phyloP scores from a whole-genome alignment of 37 sponge, comb jelly and placozoan genomes.

The Spongilla lacustris region DNA sequence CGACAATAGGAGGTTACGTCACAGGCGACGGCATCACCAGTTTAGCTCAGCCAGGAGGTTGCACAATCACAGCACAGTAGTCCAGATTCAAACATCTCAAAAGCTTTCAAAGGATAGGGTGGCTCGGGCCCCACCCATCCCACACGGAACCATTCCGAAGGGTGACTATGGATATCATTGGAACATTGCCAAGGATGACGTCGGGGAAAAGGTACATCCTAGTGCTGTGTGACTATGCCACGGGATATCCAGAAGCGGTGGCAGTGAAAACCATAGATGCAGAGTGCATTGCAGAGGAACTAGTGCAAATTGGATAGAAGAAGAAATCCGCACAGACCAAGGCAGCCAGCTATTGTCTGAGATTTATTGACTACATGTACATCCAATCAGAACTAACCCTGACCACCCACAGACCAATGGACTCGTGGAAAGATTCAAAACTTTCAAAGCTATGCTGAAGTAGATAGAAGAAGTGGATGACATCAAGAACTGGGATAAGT shows the following conservation, averaged over 20 bases:
- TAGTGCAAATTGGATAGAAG: slow-evolving; percentile 15
- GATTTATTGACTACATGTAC: slow-evolving; percentile 3
- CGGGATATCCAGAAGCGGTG: slow-evolving; percentile 40
- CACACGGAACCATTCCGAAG: slow-evolving; percentile 8
- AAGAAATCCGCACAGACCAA: slow-evolving; percentile 32
- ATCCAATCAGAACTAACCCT: too few species aligned
- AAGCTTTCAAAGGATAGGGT: not conserved
- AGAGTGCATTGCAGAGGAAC: slow-evolving; percentile 26
- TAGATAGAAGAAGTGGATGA: too few species aligned
- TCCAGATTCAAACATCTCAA: slow-evolving; percentile 13
- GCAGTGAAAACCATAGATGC: slow-evolving; percentile 26
- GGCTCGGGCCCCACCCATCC: slow-evolving; percentile 32
- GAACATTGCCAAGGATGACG: slow-evolving; percentile 13
- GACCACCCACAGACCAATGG: too few species aligned
- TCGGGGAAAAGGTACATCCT: slow-evolving; percentile 9
- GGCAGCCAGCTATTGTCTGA: slow-evolving; percentile 2
- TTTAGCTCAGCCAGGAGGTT: too few species aligned
- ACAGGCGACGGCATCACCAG: too few species aligned
- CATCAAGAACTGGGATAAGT: too few species aligned
- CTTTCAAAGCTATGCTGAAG: too few species aligned
- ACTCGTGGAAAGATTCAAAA: too few species aligned
- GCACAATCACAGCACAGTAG: not conserved
- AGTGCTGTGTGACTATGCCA: slow-evolving; percentile 32
- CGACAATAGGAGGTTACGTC: too few species aligned
- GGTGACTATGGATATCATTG: slow-evolving; percentile 23